phyloP scores from a whole-genome alignment of 2,113 vertebrate species.

The Hepsetus odoe region DNA sequence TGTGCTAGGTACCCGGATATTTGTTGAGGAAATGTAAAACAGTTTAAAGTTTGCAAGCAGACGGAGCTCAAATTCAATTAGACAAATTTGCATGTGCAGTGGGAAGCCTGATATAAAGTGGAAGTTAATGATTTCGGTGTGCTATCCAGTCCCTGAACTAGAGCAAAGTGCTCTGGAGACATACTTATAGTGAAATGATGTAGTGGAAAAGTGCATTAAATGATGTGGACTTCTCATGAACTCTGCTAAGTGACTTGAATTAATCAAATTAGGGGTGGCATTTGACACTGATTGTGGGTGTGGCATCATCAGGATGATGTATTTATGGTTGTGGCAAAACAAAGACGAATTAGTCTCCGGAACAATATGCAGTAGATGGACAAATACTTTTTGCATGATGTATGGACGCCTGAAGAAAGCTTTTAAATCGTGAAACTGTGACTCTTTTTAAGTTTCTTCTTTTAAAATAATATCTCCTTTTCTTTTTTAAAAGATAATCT shows the following conservation, averaged over 20 bases:
- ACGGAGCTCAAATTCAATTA: background rate
- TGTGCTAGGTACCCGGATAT: background rate
- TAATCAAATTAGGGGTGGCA: constrained; percentile 7
- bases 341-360: background rate
- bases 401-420: background rate
- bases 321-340: background rate
- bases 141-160: background rate
- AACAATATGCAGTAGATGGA: background rate
- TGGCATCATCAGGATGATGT: background rate
- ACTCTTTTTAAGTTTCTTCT: too few species aligned
- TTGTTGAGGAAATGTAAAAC: background rate
- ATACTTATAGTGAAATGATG: constrained; percentile 12
- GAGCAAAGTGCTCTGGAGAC: constrained; percentile 10
- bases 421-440: too few species aligned
- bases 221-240: constrained; percentile 19
- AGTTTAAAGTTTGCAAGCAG: background rate
- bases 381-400: background rate
- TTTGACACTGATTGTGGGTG: background rate
- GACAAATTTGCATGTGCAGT: background rate
- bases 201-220: constrained; percentile 21
- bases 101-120: background rate
- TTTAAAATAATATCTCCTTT: too few species aligned
- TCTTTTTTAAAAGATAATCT: too few species aligned
- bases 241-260: background rate
- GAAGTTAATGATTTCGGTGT: background rate